phyloP scores from a whole-genome alignment of 2,888 invertebrate species.

The Chrysolina oricalcia region DNA sequence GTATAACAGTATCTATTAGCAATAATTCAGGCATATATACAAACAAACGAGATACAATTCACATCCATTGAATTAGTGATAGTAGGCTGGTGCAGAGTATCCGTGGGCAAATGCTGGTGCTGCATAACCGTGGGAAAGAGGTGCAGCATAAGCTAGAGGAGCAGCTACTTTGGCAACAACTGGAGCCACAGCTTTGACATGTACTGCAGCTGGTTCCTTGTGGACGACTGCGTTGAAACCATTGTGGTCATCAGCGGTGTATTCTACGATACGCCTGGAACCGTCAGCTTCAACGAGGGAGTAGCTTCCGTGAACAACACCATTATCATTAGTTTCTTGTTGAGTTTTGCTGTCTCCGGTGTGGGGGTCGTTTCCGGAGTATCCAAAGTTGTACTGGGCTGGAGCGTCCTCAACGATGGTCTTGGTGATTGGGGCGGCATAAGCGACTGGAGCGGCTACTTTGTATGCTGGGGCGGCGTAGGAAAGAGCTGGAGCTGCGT shows the following conservation, averaged over 20 bases:
- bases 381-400: conserved; percentile 60
- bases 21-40: conserved; percentile 1
- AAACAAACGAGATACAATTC: not conserved
- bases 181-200: conserved; percentile 55
- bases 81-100: conserved; percentile 68
- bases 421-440: conserved; percentile 67
- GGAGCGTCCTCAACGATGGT: conserved; percentile 58
- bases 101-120: no score
- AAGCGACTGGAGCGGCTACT: conserved; percentile 53
- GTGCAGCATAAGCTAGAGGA: conserved; percentile 37
- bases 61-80: conserved; percentile 49
- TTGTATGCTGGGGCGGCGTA: conserved; percentile 53
- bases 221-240: conserved; percentile 75
- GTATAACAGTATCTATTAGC: conserved; percentile 4
- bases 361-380: conserved; percentile 59
- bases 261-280: conserved; percentile 72
- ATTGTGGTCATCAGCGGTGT: conserved; percentile 73
- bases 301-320: conserved; percentile 73
- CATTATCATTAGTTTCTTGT: conserved; percentile 76
- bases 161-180: conserved; percentile 52
- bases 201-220: conserved; percentile 65
- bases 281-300: conserved; percentile 74
- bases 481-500: no score
- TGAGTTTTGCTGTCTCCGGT: conserved; percentile 76
- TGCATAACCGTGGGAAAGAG: conserved; percentile 44